phyloP scores from a whole-genome alignment of 2,888 invertebrate species.

The Andrena hattorfiana region DNA sequence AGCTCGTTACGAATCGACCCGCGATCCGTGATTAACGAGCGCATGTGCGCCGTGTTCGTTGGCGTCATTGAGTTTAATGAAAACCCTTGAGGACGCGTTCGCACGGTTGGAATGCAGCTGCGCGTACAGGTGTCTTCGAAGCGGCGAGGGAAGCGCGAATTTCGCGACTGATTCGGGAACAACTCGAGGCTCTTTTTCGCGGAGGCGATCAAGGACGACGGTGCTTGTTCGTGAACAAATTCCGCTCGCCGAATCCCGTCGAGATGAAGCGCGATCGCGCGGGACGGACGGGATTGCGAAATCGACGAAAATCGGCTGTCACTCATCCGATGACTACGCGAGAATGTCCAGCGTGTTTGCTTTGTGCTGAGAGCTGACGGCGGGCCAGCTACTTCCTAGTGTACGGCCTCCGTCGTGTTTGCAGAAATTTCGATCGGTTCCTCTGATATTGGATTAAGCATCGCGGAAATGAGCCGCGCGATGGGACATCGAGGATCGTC shows the following conservation, averaged over 20 bases:
- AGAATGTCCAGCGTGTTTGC: slow-evolving; percentile 10
- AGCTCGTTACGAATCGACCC: slow-evolving; percentile 59
- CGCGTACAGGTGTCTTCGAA: slow-evolving; percentile 38
- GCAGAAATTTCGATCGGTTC: neutral
- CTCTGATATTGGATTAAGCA: neutral
- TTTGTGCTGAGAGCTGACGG: neutral
- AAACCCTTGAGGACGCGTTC: slow-evolving; percentile 29
- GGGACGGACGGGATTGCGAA: slow-evolving; percentile 19
- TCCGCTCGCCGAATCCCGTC: slow-evolving; percentile 21
- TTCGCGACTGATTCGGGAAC: slow-evolving; percentile 9
- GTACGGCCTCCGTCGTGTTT: slow-evolving; percentile 9
- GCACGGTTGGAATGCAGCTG: slow-evolving; percentile 19
- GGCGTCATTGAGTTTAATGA: slow-evolving; percentile 70
- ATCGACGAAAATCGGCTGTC: neutral
- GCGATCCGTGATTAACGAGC: slow-evolving; percentile 75
- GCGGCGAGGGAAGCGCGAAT: neutral
- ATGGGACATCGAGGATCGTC: neutral
- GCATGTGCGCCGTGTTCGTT: slow-evolving; percentile 73
- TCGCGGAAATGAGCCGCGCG: neutral
- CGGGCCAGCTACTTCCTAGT: neutral
- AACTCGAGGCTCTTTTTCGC: neutral
- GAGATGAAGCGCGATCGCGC: slow-evolving; percentile 14
- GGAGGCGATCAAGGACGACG: slow-evolving; percentile 45
- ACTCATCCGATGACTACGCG: slow-evolving; percentile 4
- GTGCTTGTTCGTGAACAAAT: neutral